Conservation (phyloP, 1,140 invertebrate genomes). For the Drosophila ogumai region DNA sequence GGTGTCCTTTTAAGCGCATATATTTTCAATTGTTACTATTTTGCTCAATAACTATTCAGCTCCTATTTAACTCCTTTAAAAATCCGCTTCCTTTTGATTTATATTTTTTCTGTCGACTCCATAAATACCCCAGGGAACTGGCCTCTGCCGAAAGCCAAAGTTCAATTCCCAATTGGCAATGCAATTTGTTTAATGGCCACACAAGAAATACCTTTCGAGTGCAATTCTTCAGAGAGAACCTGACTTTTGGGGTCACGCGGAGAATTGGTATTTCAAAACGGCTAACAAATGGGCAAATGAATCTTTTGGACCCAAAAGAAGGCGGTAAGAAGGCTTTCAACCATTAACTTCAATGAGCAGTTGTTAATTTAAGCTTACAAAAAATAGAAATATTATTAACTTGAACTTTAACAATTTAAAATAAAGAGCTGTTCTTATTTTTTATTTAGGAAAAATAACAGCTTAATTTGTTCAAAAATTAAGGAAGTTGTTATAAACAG, state of each 20-base stretch:
- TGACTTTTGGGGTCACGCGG: conserved; percentile 22
- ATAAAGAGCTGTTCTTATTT: not conserved
- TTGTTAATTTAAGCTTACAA: not conserved
- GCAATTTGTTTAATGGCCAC: conserved; percentile 67
- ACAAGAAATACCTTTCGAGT: conserved; percentile 59
- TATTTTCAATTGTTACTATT: conserved; percentile 8
- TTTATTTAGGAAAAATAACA: not conserved
- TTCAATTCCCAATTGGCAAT: conserved; percentile 47
- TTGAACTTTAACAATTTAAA: not conserved
- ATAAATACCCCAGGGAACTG: conserved; percentile 42
- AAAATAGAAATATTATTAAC: not conserved
- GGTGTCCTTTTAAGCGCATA: not conserved
- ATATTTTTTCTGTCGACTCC: not conserved
- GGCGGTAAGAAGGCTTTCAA: conserved; percentile 2
- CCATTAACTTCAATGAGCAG: not conserved
- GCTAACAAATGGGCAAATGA: conserved; percentile 9
- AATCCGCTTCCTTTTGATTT: conserved; percentile 13
- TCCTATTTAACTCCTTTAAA: conserved; percentile 3
- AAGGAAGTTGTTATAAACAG: not conserved
- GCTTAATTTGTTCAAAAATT: not conserved
- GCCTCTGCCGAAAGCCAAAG: conserved; percentile 33
- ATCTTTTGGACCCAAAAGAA: conserved; percentile 13
- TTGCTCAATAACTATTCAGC: not conserved
- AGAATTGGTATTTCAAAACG: conserved; percentile 33
- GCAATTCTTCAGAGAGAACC: conserved; percentile 47